Evolutionary conservation across 2,113 vertebrate species (phyloP), one percentile per base, ranked within the genome.

Genomic region (Apus apus): DNA sequence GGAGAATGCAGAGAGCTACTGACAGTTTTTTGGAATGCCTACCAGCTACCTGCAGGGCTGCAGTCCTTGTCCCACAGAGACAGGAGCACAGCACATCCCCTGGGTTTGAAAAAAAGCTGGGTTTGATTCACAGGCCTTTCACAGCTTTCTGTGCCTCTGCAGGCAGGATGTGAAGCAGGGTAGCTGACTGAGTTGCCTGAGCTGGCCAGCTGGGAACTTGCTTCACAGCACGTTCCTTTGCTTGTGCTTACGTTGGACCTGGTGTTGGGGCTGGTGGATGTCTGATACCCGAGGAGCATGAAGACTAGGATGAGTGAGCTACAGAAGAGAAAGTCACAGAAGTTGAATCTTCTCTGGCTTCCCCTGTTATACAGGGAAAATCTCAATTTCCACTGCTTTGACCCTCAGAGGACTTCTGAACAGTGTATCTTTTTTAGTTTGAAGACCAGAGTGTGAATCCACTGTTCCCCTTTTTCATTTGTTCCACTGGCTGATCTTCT

Each of bases 101-200:
- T 20, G 17, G 38, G 29, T 66, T 45, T 89, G 54, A 67, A 62
- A 38, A 45, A 61, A 75, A 85, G 19, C 10, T 66, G 34, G 5
- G 5, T 81, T 61, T 71, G 70, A 45, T 30, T 64, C 38, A n/a
- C 0, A 1, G 26, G 29, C 14, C 18, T 74, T 2, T 0, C 11
- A 9, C 5, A 51, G 32, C 5, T 58, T 75, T 64, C 71, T 30
- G 48, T 77, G 53, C 32, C 2, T 0, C 46, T 56, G 22, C 25
- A 25, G 34, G 32, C 18, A 45, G 46, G 27, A 18, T 4, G 1
- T 21, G n/a, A 53, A 48, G 16, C 17, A 15, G 45, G 45, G 45
- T 46, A 46, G 45, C 45, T 46, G 26, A 38, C 64, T 43, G 40
- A 66, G 26, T 38, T 34, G 16, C 40, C n/a, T 40, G 73, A 43